Evolutionary conservation across 2,113 vertebrate genomes (phyloP), one percentile per base, ranked within the genome.

Genomic region (Thamnophis sirtalis): DNA sequence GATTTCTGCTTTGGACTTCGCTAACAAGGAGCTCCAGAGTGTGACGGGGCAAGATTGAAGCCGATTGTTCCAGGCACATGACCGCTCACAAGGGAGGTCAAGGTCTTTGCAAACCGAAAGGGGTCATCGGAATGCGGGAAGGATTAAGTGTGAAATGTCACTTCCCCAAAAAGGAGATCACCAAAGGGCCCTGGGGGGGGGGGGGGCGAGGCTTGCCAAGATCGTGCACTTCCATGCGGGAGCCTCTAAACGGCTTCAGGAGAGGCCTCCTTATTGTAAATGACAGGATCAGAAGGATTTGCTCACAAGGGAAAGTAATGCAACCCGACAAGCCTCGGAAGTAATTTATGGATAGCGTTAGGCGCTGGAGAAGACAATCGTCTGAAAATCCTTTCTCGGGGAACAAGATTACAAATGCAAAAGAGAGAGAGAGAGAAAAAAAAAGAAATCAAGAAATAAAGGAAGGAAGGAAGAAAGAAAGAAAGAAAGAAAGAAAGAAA

Each of bases 261-360:
- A 93, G 96, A 96, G 58, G 94, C 86, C 93, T 94, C 97, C 97
- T 98, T 96, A 98, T 98, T 97, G 97, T 92, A 92, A 97, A 97
- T 88, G 97, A 97, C 97, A 98, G 97, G 95, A 98, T 97, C 96
- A 94, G 97, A 98, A 97, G 98, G 97, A 97, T 97, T 89, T 96
- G 95, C 97, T 98, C 94, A 97, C 93, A 63, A 95, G 97, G 94
- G 96, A 94, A 95, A 92, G 95, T 96, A 93, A 98, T 97, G 96
- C 94, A 97, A 97, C 94, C 96, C 98, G 98, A 98, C 97, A 95
- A 96, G 96, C 96, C 97, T 98, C 98, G 98, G 95, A 96, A 96
- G 96, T 93, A 95, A 98, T 96, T 96, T 92, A 88, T 96, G 95
- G 90, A 97, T 97, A 93, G 97, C 97, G 98, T 98, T 98, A 96